phyloP scores from a whole-genome alignment of 2,113 vertebrate species.

The Alaudala cheleensis region DNA sequence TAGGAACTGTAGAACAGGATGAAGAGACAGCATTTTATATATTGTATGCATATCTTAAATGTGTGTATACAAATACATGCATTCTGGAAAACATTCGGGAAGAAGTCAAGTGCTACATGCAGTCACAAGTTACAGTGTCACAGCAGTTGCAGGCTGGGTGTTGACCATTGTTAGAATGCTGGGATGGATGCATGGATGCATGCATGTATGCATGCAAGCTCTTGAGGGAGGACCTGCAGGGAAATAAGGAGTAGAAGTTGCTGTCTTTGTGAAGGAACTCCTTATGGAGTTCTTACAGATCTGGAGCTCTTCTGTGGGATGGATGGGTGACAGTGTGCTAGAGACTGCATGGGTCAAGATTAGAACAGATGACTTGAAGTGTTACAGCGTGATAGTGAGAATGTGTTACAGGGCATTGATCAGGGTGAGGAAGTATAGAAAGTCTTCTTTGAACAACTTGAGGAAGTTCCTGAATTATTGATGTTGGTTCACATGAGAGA shows the following conservation, averaged over 20 bases:
- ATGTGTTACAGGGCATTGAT: background rate
- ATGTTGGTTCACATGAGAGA: background rate
- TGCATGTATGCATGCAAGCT: background rate
- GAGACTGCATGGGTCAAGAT: background rate
- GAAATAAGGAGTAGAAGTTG: background rate
- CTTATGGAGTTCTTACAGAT: accelerated
- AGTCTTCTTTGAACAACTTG: background rate
- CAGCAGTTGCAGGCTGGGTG: background rate
- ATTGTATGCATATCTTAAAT: background rate
- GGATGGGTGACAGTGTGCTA: background rate
- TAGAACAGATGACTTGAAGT: background rate
- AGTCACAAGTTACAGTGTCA: background rate
- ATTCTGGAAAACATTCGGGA: background rate
- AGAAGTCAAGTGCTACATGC: background rate
- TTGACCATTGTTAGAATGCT: background rate
- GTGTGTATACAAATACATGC: background rate
- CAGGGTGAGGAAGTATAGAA: background rate
- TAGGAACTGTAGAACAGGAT: background rate
- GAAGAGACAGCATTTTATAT: background rate
- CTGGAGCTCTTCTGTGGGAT: background rate
- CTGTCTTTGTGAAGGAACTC: background rate
- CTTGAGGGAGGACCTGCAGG: background rate
- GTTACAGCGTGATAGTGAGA: background rate
- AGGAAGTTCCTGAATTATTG: background rate
- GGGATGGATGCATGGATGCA: background rate